These are phyloP conservation scores for Drosophila lacicola DNA, from an alignment of 2,888 invertebrate genomes.

Conservation along the genomic window DNA sequence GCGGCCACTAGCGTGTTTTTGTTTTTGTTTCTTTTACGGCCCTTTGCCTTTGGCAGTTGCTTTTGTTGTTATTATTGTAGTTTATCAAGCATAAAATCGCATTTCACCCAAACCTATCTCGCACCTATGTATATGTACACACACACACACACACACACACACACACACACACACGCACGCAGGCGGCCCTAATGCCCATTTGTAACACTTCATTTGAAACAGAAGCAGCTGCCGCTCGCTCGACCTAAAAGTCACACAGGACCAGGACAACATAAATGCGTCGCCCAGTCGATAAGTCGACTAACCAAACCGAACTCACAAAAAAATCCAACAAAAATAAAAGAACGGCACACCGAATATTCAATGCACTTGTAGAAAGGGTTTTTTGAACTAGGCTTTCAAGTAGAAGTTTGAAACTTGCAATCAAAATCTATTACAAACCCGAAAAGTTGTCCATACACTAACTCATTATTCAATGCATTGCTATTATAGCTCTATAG, in stretches of 20 bases:
- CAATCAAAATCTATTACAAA: too few relatives aligned
- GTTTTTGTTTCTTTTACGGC: constrained; percentile 30
- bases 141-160: constrained; percentile 15
- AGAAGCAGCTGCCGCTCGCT: constrained; percentile 50
- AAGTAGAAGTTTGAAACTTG: too few relatives aligned
- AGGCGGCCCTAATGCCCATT: constrained; percentile 66
- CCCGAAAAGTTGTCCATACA: too few relatives aligned
- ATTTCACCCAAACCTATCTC: constrained; percentile 56
- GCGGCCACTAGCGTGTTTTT: constrained; percentile 35
- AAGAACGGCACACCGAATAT: too few relatives aligned
- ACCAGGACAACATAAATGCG: constrained; percentile 28
- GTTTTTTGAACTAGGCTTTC: too few relatives aligned
- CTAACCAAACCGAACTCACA: neutral
- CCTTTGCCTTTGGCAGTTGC: constrained; percentile 50
- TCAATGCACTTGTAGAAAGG: too few relatives aligned
- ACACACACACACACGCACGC: constrained; percentile 1
- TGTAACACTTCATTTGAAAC: constrained; percentile 77
- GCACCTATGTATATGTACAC: constrained; percentile 20
- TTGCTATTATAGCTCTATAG: too few relatives aligned
- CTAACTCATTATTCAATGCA: too few relatives aligned
- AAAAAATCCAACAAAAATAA: neutral
- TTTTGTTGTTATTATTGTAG: constrained; percentile 70
- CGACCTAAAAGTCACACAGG: constrained; percentile 42
- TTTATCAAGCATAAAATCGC: constrained; percentile 78
- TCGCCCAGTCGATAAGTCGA: constrained; percentile 52